Percentiles rank a stretch among this genome's conserved stretches.
These are phyloP conservation scores for Lamprologus callipterus DNA, from an alignment of 2,113 vertebrate species.

Conservation along the genomic window DNA sequence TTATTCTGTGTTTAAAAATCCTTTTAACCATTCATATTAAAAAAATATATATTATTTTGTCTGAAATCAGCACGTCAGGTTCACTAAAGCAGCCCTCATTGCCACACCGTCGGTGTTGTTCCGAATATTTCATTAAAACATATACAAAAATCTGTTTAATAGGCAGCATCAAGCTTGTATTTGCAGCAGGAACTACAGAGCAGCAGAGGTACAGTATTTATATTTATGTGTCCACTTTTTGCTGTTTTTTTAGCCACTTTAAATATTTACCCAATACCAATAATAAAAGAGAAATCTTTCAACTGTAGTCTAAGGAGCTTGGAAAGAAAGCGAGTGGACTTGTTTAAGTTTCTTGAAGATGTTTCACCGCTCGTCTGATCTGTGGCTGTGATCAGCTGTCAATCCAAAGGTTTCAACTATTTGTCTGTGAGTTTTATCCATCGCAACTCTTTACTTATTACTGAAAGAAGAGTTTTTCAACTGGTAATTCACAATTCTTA, in stretches of 20 bases:
- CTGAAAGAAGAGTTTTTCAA: background rate
- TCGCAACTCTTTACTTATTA: background rate
- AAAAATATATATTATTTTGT: accelerated
- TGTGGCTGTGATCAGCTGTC: background rate
- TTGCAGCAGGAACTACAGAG: background rate
- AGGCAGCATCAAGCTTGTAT: background rate
- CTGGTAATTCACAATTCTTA: accelerated
- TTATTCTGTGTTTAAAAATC: background rate
- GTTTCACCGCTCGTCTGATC: background rate
- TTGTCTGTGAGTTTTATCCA: accelerated
- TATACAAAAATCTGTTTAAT: accelerated
- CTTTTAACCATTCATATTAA: accelerated
- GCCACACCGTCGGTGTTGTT: background rate
- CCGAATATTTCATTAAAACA: background rate
- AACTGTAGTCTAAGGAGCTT: background rate
- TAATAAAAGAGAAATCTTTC: background rate
- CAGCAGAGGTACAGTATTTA: background rate
- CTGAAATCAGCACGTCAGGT: background rate
- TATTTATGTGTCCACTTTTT: background rate
- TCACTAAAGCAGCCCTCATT: background rate
- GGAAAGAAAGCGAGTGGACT: background rate
- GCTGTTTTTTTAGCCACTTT: background rate
- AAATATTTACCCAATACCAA: accelerated
- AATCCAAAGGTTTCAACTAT: background rate
- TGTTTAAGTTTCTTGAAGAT: background rate